phyloP scores from a whole-genome alignment of 2,113 vertebrate genomes.

The Chloebia gouldiae region DNA sequence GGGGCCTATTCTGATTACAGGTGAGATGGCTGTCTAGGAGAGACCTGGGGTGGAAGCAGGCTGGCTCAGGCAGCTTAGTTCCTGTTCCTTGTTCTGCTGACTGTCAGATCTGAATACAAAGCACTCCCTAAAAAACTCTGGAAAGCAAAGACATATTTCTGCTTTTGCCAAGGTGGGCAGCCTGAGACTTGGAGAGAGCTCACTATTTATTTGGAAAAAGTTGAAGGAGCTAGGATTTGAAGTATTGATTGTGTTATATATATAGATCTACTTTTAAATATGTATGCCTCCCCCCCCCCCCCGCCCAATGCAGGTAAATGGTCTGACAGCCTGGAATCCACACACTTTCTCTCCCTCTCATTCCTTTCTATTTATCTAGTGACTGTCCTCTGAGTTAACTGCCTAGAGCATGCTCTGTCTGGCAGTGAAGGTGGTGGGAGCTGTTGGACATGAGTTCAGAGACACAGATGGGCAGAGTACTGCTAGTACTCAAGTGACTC shows the following conservation, averaged over 20 bases:
- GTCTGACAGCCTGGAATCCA: neutral
- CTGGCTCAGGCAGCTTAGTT: neutral
- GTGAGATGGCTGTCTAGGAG: constrained; percentile 67
- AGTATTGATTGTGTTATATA: neutral
- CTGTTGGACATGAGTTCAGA: neutral
- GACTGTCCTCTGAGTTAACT: neutral
- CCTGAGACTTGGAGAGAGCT: neutral
- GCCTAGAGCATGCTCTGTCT: neutral
- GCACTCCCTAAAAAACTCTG: neutral
- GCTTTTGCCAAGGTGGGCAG: neutral
- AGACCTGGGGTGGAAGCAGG: neutral
- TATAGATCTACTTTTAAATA: neutral
- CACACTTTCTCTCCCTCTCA: neutral
- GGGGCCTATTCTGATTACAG: constrained; percentile 90
- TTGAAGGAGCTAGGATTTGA: neutral
- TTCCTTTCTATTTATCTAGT: neutral
- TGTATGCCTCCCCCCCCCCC: neutral
- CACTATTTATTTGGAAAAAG: neutral
- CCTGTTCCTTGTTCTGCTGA: neutral
- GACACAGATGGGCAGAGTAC: neutral
- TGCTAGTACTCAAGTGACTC: neutral
- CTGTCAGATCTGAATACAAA: neutral
- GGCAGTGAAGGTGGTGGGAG: neutral
- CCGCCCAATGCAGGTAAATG: neutral
- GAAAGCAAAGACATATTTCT: neutral